These are phyloP conservation scores for Hemichromis elongatus DNA, from an alignment of 2,113 vertebrate species.

Conservation along the genomic window DNA sequence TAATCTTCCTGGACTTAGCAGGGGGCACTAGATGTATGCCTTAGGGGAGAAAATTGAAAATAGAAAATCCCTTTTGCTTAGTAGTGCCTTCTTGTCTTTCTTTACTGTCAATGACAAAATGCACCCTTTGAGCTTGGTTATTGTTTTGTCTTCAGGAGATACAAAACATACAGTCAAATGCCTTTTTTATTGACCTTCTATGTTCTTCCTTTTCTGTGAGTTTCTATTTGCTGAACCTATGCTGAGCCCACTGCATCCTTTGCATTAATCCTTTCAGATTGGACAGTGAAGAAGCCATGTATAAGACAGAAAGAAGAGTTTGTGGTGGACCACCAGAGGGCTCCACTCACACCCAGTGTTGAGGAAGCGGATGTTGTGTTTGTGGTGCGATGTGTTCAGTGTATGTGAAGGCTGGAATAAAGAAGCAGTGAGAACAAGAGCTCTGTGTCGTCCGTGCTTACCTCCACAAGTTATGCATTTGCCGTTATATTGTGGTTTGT, in stretches of 20 bases:
- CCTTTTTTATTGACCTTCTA: not conserved
- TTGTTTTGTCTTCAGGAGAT: conserved; percentile 15
- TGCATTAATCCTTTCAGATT: conserved; percentile 11
- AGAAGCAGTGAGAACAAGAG: too few species aligned
- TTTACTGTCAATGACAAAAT: conserved; percentile 20
- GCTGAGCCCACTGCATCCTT: not conserved
- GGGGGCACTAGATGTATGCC: not conserved
- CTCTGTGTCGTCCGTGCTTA: too few species aligned
- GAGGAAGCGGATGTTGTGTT: too few species aligned
- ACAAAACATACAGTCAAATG: not conserved
- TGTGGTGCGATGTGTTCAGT: too few species aligned
- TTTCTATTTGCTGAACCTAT: not conserved
- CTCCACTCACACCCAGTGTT: too few species aligned
- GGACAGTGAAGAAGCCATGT: not conserved
- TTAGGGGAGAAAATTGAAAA: conserved; percentile 20
- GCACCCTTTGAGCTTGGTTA: conserved; percentile 27
- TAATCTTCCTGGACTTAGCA: conserved; percentile 13
- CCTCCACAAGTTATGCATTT: too few species aligned
- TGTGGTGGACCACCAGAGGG: too few species aligned
- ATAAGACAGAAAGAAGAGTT: conserved; percentile 15
- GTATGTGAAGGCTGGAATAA: too few species aligned
- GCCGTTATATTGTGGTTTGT: not conserved
- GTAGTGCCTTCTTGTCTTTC: not conserved
- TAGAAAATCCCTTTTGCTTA: conserved; percentile 9
- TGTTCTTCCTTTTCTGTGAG: not conserved